These are phyloP conservation scores for Gila orcuttii DNA, from an alignment of 2,113 vertebrate genomes.

Conservation along the genomic window DNA sequence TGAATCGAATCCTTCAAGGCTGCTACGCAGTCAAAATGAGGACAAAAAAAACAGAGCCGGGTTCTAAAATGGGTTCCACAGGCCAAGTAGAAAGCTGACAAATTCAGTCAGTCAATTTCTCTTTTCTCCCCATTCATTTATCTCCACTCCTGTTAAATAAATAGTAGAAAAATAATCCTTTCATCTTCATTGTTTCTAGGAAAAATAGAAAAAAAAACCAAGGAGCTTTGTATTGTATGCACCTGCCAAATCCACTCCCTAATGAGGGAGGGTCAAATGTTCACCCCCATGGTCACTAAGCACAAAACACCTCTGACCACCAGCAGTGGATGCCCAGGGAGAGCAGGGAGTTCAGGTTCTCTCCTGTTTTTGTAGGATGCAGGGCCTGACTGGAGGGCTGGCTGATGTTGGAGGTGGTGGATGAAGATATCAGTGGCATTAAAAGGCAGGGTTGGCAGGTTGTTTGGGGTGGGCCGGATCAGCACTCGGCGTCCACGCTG, in stretches of 20 bases:
- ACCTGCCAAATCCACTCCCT: constrained; percentile 45
- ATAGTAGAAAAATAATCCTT: constrained; percentile 99
- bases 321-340: constrained; percentile 22
- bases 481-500: constrained; percentile 95
- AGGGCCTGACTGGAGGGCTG: constrained; percentile 27
- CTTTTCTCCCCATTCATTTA: constrained; percentile 28
- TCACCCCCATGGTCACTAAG: neutral
- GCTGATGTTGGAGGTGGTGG: constrained; percentile 39
- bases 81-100: constrained; percentile 2
- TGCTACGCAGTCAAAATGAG: constrained; percentile 11
- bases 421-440: constrained; percentile 52
- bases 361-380: constrained; percentile 23
- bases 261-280: neutral
- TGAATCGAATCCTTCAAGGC: constrained; percentile 38
- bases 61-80: neutral
- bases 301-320: constrained; percentile 2
- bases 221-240: constrained; percentile 74
- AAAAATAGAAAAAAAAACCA: constrained; percentile 70
- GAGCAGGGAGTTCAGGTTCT: constrained; percentile 22
- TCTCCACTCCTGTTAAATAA: constrained; percentile 88
- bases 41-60: neutral
- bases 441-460: constrained; percentile 33
- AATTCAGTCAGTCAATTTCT: constrained; percentile 9
- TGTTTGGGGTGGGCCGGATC: constrained; percentile 57
- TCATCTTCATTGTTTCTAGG: constrained; percentile 75